These are phyloP conservation scores for Urosaurus nigricauda DNA, from an alignment of 2,797 vertebrate genomes.

Conservation along the genomic window DNA sequence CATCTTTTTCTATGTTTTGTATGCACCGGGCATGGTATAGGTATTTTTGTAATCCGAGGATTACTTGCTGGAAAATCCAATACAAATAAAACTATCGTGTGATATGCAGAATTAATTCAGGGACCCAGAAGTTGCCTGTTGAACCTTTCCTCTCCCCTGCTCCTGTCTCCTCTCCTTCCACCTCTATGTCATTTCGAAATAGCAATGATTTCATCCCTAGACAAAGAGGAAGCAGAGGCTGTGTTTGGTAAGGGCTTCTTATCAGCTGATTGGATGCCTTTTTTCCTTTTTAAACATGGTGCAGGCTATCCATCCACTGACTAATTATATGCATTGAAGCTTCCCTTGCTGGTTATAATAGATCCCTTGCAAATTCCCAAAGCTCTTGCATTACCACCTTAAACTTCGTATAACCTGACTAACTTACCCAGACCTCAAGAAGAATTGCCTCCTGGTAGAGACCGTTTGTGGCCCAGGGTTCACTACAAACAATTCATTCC, in stretches of 20 bases:
- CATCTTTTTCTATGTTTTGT: background rate
- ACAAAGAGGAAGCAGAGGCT: background rate
- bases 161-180: background rate
- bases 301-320: background rate
- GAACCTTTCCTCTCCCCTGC: background rate
- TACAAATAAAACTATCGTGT: background rate
- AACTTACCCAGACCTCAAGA: background rate
- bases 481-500: background rate
- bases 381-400: background rate
- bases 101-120: background rate
- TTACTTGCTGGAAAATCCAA: background rate
- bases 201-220: background rate
- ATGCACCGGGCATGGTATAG: background rate
- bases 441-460: background rate
- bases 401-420: background rate
- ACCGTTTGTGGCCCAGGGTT: too few species aligned
- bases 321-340: conserved; percentile 7
- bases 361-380: background rate
- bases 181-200: background rate
- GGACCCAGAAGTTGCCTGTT: background rate
- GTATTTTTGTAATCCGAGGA: background rate
- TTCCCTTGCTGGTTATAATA: background rate
- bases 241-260: background rate
- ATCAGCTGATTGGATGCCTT: background rate
- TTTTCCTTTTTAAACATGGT: background rate